A percentile compares a stretch with the other conserved stretches of the same genome.
Evolutionary conservation across 2,113 vertebrate genomes (phyloP).

Genomic region (Calyptomena viridis): DNA sequence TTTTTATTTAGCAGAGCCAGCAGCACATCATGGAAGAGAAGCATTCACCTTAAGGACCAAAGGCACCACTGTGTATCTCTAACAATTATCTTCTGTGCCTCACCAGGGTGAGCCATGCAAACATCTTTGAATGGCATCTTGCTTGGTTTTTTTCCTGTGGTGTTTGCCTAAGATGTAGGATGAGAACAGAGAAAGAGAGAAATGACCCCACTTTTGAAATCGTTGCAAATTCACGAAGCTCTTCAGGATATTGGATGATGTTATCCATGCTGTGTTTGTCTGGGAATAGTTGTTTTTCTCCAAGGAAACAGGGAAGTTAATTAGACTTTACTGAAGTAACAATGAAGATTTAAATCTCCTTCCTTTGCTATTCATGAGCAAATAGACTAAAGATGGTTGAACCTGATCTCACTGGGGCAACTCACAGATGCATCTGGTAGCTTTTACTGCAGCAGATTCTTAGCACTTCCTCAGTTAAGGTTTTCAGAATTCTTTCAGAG

Average conservation of each 20-base stretch:
- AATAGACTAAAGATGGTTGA: not conserved
- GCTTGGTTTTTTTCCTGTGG: not conserved
- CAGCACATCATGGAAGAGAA: not conserved
- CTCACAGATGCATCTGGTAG: not conserved
- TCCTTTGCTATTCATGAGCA: slow-evolving; percentile 17
- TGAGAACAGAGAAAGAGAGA: not conserved
- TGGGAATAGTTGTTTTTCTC: not conserved
- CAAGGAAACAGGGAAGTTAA: slow-evolving; percentile 18
- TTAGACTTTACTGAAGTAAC: slow-evolving; percentile 34
- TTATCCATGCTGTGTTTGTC: not conserved
- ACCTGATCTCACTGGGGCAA: not conserved
- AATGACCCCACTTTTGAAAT: not conserved
- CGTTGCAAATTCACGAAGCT: not conserved
- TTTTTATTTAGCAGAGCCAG: not conserved
- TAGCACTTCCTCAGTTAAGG: not conserved
- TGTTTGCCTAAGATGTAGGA: not conserved
- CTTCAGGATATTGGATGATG: slow-evolving; percentile 36
- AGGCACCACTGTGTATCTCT: not conserved
- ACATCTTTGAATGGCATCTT: not conserved
- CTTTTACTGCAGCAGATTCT: not conserved
- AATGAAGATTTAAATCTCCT: slow-evolving; percentile 30
- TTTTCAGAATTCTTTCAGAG: not conserved
- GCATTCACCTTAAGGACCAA: not conserved
- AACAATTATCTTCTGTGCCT: not conserved
- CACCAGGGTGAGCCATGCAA: not conserved